Evolutionary conservation across 2,113 vertebrate genomes (phyloP), one percentile per base, ranked within the genome.

Genomic region (Albula glossodonta): DNA sequence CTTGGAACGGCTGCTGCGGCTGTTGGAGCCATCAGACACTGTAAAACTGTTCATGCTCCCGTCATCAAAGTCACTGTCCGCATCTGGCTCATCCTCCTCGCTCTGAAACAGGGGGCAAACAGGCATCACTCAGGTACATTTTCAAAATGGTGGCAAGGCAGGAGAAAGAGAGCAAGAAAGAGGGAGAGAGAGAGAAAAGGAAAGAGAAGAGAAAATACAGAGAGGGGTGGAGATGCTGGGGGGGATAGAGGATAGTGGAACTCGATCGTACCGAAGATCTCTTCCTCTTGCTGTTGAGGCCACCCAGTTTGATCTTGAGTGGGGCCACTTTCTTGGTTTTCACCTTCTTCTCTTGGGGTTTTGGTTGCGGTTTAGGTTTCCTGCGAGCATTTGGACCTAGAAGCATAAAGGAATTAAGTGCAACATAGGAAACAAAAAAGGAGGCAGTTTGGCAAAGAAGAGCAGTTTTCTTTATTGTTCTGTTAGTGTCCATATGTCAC

Each of bases 241-340:
- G 31, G 31, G 31, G 31, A 41, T 41, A 41, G 31, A 41, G 31
- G 31, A 41, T 41, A 41, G 31, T 41, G 31, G 82, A 41, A 41
- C 19, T 1, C 8, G 31, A 12, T 88, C 95, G 94, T 93, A 99
- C 98, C 19, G 98, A 99, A n/a, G 98, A 99, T 89, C 98, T 96
- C 89, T 99, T 99, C 88, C 98, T 95, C 90, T 99, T 99, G 92
- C 97, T 99, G 92, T 97, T 98, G 88, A 99, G 99, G 79, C 98
- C 98, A 80, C 98, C 98, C 82, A 99, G 93, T 90, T 99, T 99
- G 94, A 99, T 99, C 92, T 99, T 99, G 86, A 99, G 92, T 77
- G 98, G 98, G 19, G 98, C 98, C 82, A 99, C 98, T 88, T 99
- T 99, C 94, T 99, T 99, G 79, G 97, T 97, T 94, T 99, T 99